Evolutionary conservation across 2,113 vertebrate genomes (phyloP).

Genomic region (Protobothrops mucrosquamatus): DNA sequence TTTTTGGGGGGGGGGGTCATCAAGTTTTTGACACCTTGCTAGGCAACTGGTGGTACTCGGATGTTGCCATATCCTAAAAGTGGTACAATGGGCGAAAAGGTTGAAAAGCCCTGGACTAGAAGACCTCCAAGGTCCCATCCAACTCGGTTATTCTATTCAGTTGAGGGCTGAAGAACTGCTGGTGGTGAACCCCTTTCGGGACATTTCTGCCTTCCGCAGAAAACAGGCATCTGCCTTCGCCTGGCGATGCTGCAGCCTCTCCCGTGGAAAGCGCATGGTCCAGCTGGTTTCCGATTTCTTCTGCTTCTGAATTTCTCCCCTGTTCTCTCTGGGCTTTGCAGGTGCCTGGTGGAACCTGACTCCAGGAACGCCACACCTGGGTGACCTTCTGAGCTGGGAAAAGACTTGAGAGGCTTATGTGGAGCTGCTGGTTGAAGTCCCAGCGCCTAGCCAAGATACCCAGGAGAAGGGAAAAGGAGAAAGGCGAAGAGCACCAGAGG

Average conservation of each 20-base stretch:
- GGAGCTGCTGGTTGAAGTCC: conserved; percentile 79
- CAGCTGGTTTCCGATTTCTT: conserved; percentile 18
- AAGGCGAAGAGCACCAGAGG: conserved; percentile 63
- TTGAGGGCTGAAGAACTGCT: background rate
- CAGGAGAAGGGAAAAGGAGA: conserved; percentile 75
- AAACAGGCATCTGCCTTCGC: conserved; percentile 23
- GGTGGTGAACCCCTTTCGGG: background rate
- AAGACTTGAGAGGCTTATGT: conserved; percentile 87
- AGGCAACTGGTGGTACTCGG: no score
- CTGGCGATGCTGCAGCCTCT: background rate
- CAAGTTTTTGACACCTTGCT: no score
- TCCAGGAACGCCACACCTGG: conserved; percentile 55
- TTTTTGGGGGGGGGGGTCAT: no score
- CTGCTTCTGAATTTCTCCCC: background rate
- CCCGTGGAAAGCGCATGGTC: background rate
- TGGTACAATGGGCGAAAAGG: no score
- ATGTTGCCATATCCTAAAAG: no score
- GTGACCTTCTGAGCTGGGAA: conserved; percentile 73
- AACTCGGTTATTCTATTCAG: no score
- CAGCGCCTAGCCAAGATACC: conserved; percentile 78
- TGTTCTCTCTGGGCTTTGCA: conserved; percentile 47
- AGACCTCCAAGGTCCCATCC: no score
- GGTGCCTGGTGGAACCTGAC: conserved; percentile 65
- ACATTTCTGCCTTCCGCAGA: conserved; percentile 49
- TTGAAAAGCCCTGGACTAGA: no score